Conservation (phyloP, 2,888 invertebrate genomes). For the Agriopis marginaria region DNA sequence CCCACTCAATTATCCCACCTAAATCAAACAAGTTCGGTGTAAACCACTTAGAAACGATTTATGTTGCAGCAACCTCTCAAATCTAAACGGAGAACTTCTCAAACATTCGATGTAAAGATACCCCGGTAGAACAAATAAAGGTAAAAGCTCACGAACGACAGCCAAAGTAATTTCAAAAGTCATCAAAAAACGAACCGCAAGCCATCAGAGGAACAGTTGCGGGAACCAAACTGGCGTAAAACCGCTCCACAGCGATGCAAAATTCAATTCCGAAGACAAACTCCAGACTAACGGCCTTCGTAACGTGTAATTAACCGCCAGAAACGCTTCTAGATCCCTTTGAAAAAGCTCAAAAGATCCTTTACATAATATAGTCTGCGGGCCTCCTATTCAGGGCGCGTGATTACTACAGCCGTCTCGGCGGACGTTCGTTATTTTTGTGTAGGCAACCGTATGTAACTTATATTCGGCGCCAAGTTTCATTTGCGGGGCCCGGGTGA, state of each 20-base stretch:
- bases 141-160: conserved; percentile 32
- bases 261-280: conserved; percentile 59
- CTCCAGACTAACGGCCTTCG: conserved; percentile 59
- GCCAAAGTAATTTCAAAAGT: conserved; percentile 41
- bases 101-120: conserved; percentile 17
- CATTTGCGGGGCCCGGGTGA: conserved; percentile 51
- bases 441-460: conserved; percentile 83
- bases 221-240: conserved; percentile 53
- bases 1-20: not conserved
- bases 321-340: conserved; percentile 72
- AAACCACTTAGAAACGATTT: not conserved
- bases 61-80: not conserved
- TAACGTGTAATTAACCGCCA: conserved; percentile 75
- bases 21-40: too few relatives aligned
- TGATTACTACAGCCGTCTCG: conserved; percentile 74
- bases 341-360: conserved; percentile 77
- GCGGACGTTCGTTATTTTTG: conserved; percentile 84
- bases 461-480: conserved; percentile 60
- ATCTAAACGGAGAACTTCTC: conserved; percentile 1
- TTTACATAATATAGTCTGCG: conserved; percentile 77
- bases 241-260: conserved; percentile 55
- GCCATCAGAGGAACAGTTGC: conserved; percentile 48
- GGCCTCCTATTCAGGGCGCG: conserved; percentile 72
- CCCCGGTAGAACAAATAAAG: conserved; percentile 35
- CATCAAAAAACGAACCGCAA: conserved; percentile 54